Conservation (phyloP, 2,888 invertebrate species). For the Amphipyra berbera region DNA sequence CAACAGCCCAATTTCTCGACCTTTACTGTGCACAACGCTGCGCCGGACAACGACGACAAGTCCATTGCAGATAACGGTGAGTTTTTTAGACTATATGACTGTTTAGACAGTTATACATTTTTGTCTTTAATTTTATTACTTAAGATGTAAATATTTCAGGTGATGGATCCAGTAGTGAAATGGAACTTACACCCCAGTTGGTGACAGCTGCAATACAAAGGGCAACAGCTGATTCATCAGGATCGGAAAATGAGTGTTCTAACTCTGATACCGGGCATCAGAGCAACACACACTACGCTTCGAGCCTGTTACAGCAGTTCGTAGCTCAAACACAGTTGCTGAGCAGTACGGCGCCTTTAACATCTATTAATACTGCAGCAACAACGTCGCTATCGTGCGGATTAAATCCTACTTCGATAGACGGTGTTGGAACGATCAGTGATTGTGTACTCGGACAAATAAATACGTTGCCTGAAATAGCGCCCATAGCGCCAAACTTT, state of each 20-base stretch:
- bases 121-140: constrained; percentile 10
- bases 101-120: background rate
- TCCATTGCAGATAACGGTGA: constrained; percentile 87
- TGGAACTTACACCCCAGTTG: constrained; percentile 93
- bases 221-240: constrained; percentile 92
- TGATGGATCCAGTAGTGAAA: constrained; percentile 93
- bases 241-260: constrained; percentile 92
- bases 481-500: constrained; percentile 80
- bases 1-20: constrained; percentile 90
- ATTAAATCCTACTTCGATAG: constrained; percentile 72
- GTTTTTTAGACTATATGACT: constrained; percentile 29
- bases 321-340: constrained; percentile 94
- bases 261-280: constrained; percentile 88
- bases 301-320: constrained; percentile 94
- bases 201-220: constrained; percentile 94
- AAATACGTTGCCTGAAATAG: constrained; percentile 78
- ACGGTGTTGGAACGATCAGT: constrained; percentile 77
- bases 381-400: constrained; percentile 71
- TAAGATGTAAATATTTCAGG: constrained; percentile 75
- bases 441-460: constrained; percentile 84
- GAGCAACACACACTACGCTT: constrained; percentile 91
- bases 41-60: constrained; percentile 85
- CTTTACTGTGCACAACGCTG: constrained; percentile 82
- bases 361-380: constrained; percentile 72
- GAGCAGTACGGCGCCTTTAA: constrained; percentile 84